Base-by-base conservation (phyloP, 1,140 invertebrate genomes). In the Melanaphis sacchari region DNA sequence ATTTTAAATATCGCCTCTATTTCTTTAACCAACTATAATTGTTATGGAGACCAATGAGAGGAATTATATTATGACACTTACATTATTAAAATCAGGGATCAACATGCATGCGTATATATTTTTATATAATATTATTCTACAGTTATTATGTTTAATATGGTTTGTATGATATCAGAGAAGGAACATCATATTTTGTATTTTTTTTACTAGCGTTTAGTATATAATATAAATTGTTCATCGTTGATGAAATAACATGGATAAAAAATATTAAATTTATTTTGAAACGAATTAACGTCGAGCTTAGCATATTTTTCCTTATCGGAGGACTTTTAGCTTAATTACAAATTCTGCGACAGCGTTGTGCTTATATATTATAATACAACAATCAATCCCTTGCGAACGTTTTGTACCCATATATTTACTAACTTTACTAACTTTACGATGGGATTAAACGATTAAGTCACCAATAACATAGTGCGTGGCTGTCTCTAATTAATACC, bases 341-440 rank as follows among this genome's bases (percentile, higher is more conserved):
- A 36, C 59, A n/a, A n/a, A 76, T 76, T 76, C 31, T 18, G 31
- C 31, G 59, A 76, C 59, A 76, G 31, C 15, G n/a, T n/a, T 6
- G 5, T 76, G 1, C 21, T n/a, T 15, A n/a, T n/a, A n/a, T n/a
- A n/a, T n/a, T 76, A 36, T 76, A n/a, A n/a, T 36, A 76, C 31
- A 76, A 76, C 31, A 76, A 76, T 76, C 59, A 76, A 76, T 76
- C 31, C 59, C 59, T 18, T 36, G 59, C 18, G 36, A n/a, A 76
- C 59, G n/a, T 76, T 76, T n/a, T 76, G n/a, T 76, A 76, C n/a
- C n/a, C n/a, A n/a, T 59, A 59, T 76, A 76, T 76, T 76, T n/a
- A 76, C 31, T n/a, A 76, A 76, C 31, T 76, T 76, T n/a, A 76
- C 31, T n/a, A 76, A 76, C 31, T 76, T 76, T 76, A 76, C 59